Conservation (phyloP, 37 sponge, comb jelly and placozoan genomes). For the Mnemiopsis leidyi region DNA sequence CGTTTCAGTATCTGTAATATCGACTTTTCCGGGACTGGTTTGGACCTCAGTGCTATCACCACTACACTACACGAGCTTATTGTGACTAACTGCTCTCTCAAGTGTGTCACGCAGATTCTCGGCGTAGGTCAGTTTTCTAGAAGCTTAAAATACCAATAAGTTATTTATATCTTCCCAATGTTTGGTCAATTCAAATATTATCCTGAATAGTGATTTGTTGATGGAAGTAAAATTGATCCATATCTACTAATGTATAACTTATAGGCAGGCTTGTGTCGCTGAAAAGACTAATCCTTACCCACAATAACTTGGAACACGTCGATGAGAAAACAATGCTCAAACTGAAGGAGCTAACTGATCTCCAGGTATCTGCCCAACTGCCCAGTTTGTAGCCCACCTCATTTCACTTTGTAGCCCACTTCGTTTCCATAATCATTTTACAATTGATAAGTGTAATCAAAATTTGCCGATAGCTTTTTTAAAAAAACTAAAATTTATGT, state of each 20-base stretch:
- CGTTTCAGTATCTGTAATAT: conserved; percentile 61
- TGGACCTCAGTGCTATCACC: conserved; percentile 40
- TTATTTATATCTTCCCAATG: too few relatives aligned
- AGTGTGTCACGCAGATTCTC: conserved; percentile 46
- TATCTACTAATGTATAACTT: too few relatives aligned
- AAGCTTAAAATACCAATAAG: too few relatives aligned
- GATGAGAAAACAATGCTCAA: conserved; percentile 50
- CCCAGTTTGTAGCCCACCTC: too few relatives aligned
- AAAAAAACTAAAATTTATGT: too few relatives aligned
- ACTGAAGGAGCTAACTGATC: conserved; percentile 51
- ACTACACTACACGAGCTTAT: conserved; percentile 31
- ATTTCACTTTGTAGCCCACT: too few relatives aligned
- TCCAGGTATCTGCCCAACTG: conserved; percentile 4
- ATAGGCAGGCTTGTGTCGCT: background rate
- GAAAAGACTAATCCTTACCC: conserved; percentile 51
- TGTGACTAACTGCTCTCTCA: conserved; percentile 62
- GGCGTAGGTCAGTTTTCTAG: conserved; percentile 40
- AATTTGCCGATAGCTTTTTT: too few relatives aligned
- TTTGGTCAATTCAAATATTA: too few relatives aligned
- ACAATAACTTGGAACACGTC: background rate
- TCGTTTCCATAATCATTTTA: too few relatives aligned
- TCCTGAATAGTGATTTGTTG: too few relatives aligned
- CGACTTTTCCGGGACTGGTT: conserved; percentile 24
- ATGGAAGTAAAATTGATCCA: too few relatives aligned
- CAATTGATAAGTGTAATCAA: too few relatives aligned